These are phyloP conservation scores for Spialia ferax DNA, from an alignment of 2,888 invertebrate genomes.

Conservation along the genomic window DNA sequence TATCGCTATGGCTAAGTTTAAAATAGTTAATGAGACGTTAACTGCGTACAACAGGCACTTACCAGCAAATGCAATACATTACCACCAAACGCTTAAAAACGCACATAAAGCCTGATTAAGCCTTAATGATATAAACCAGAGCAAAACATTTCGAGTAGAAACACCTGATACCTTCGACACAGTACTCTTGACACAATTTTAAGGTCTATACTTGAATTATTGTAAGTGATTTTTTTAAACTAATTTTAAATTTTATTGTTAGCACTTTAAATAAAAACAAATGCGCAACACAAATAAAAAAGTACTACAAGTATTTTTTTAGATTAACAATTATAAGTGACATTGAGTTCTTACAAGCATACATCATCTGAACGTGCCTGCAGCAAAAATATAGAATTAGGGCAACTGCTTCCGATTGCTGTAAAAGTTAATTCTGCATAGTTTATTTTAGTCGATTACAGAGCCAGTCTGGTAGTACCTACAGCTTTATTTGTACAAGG, in stretches of 20 bases:
- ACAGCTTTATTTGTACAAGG: background rate
- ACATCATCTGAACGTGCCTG: background rate
- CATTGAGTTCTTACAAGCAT: background rate
- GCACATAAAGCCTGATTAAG: too few species aligned
- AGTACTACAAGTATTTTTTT: background rate
- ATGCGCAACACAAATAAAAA: background rate
- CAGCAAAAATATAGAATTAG: constrained; percentile 10
- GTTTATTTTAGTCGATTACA: constrained; percentile 12
- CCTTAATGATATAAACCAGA: too few species aligned
- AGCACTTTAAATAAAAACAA: too few species aligned
- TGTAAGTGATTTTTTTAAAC: too few species aligned
- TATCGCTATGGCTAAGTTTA: background rate
- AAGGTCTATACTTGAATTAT: too few species aligned
- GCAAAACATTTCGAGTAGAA: too few species aligned
- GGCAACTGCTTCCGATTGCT: constrained; percentile 11
- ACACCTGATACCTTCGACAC: too few species aligned
- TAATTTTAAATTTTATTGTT: too few species aligned
- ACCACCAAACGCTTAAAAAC: too few species aligned
- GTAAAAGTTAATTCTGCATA: constrained; percentile 10
- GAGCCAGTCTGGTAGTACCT: background rate
- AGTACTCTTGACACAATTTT: too few species aligned
- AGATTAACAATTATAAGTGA: background rate
- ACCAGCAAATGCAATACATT: too few species aligned
- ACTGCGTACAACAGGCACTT: too few species aligned
- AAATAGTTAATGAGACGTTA: background rate